phyloP scores from a whole-genome alignment of 1,140 invertebrate species.

The Nephila pilipes region DNA sequence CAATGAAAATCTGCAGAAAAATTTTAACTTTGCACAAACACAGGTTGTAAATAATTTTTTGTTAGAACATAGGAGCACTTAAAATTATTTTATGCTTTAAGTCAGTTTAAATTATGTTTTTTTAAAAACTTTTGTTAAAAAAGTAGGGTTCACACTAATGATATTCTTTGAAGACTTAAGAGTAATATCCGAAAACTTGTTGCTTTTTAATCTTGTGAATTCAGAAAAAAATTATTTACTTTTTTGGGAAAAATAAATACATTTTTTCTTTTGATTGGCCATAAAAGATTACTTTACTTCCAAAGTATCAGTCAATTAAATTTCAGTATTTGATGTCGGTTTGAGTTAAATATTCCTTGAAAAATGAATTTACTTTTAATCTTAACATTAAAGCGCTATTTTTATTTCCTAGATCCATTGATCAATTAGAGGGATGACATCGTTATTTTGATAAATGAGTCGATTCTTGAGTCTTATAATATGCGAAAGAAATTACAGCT shows the following conservation, averaged over 20 bases:
- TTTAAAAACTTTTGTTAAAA: neutral
- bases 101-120: too few relatives aligned
- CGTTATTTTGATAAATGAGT: conserved; percentile 11
- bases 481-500: neutral
- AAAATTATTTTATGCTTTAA: neutral
- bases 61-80: neutral
- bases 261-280: neutral
- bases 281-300: neutral
- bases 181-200: neutral
- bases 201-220: neutral
- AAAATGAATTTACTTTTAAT: neutral
- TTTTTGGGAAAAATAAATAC: neutral
- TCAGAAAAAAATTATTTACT: neutral
- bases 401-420: neutral
- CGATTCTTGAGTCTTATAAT: neutral
- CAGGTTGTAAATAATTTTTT: neutral
- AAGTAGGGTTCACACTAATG: neutral
- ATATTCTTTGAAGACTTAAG: neutral
- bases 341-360: neutral
- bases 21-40: neutral
- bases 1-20: too few relatives aligned
- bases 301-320: neutral
- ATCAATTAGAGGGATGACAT: neutral
- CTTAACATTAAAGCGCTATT: neutral
- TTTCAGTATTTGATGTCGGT: neutral